These are phyloP conservation scores for Monochamus alternatus DNA, from an alignment of 2,888 invertebrate genomes.

Conservation along the genomic window DNA sequence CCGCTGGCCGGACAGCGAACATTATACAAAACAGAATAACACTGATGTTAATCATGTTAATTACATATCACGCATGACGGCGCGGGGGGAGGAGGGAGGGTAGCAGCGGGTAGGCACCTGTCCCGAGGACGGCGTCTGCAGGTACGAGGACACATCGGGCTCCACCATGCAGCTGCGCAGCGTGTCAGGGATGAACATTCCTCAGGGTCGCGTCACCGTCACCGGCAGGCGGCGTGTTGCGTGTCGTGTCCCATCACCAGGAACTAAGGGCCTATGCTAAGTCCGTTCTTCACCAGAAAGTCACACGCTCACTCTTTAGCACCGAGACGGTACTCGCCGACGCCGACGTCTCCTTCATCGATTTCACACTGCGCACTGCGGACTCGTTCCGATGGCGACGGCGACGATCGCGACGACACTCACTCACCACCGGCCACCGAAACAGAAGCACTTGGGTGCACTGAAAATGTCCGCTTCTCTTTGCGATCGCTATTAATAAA, in stretches of 20 bases:
- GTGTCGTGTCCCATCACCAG: conserved; percentile 66
- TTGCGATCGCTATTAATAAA: conserved; percentile 61
- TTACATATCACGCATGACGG: conserved; percentile 72
- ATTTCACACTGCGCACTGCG: conserved; percentile 63
- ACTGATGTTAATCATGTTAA: conserved; percentile 73
- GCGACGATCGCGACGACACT: conserved; percentile 40
- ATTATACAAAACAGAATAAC: conserved; percentile 68
- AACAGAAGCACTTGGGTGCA: conserved; percentile 46
- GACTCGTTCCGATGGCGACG: conserved; percentile 25
- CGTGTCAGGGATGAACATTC: conserved; percentile 94
- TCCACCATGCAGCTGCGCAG: conserved; percentile 97
- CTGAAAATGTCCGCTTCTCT: conserved; percentile 53
- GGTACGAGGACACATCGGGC: conserved; percentile 94
- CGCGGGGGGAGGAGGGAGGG: conserved; percentile 72
- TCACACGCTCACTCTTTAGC: conserved; percentile 37
- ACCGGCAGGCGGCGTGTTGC: conserved; percentile 68
- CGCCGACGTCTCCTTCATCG: conserved; percentile 60
- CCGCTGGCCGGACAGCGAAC: conserved; percentile 58
- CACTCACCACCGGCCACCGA: conserved; percentile 44
- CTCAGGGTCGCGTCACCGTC: conserved; percentile 70
- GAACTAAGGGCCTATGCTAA: conserved; percentile 38
- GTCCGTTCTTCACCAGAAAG: conserved; percentile 24
- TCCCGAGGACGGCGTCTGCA: conserved; percentile 95
- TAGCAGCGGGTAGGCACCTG: conserved; percentile 83
- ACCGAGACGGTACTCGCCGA: conserved; percentile 40